Base-by-base conservation (phyloP, 2,888 invertebrate species). In the Molorchus minor region DNA sequence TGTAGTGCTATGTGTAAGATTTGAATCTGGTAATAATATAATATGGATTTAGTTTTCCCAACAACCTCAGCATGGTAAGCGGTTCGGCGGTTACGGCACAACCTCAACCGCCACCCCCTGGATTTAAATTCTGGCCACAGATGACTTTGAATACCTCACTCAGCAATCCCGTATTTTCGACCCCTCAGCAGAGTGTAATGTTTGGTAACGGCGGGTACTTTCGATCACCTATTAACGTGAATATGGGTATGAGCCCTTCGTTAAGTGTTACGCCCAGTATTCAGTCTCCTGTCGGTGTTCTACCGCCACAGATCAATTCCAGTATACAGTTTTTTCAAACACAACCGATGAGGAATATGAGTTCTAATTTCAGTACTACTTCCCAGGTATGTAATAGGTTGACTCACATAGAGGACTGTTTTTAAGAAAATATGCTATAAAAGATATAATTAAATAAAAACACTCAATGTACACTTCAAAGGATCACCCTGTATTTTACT, bases 71-170 rank as follows among this genome's bases (percentile, higher is more conserved):
- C 10, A 36, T 35, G n/a, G 30, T 56, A 5, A 20, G 29, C 13
- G 5, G 40, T 2, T 29, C 56, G 2, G 30, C 56, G 29, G 36
- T 47, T 10, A 17, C 29, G 13, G 40, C 46, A n/a, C 65, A 46
- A 7, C 55, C 57, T n/a, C 53, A 41, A 29, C 60, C 57, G 30
- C 65, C 54, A 8, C 54, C 58, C 2, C 38, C 54, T 7, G 58
- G 60, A 15, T 63, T 61, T 19, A 67, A 65, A 53, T 65, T 53
- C 57, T 67, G 67, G 67, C 65, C 67, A 0, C 61, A 65, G 19
- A 59, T 61, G 35, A 35, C 67, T 5, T 44, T 61, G 16, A 61
- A 54, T 16, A 49, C 61, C 2, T 15, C 58, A 4, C 17, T 45
- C 3, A 19, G 33, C n/a, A n/a, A n/a, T 4, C 16, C 54, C 16